Evolutionary conservation across 2,113 vertebrate genomes (phyloP).

Genomic region (Lasiurus borealis): DNA sequence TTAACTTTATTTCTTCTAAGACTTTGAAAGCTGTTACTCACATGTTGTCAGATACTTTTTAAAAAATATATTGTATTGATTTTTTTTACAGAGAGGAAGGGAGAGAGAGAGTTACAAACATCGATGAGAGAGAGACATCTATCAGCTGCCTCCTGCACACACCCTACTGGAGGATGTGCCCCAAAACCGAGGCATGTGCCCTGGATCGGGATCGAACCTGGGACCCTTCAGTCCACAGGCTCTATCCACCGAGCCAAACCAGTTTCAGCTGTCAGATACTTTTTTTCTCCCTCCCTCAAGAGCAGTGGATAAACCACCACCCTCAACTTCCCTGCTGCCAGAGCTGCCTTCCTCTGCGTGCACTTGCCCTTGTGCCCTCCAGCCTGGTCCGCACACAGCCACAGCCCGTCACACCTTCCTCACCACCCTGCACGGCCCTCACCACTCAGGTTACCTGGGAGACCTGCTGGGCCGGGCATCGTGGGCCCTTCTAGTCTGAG

Average conservation of each 20-base stretch:
- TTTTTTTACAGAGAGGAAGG: no score
- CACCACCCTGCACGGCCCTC: neutral
- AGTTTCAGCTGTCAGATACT: neutral
- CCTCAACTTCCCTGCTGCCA: no score
- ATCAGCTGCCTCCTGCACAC: no score
- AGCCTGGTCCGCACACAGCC: neutral
- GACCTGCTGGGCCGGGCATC: neutral
- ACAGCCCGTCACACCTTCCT: neutral
- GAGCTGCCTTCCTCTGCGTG: no score
- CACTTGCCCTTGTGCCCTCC: neutral
- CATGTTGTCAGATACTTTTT: neutral
- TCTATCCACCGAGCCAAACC: no score
- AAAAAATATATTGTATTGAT: no score
- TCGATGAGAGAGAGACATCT: no score
- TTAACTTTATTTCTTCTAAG: slow-evolving; percentile 49
- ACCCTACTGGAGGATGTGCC: no score
- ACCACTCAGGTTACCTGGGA: neutral
- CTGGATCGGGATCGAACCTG: no score
- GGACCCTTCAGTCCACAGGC: no score
- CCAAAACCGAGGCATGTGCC: no score
- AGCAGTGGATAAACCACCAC: neutral
- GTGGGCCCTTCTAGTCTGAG: neutral
- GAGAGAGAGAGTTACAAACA: no score
- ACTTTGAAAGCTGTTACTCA: slow-evolving; percentile 34
- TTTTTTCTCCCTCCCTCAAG: slow-evolving; percentile 11